Evolutionary conservation across 2,888 invertebrate species (phyloP), one percentile per base, ranked within the genome.

Genomic region (Epinotia brunnichana): DNA sequence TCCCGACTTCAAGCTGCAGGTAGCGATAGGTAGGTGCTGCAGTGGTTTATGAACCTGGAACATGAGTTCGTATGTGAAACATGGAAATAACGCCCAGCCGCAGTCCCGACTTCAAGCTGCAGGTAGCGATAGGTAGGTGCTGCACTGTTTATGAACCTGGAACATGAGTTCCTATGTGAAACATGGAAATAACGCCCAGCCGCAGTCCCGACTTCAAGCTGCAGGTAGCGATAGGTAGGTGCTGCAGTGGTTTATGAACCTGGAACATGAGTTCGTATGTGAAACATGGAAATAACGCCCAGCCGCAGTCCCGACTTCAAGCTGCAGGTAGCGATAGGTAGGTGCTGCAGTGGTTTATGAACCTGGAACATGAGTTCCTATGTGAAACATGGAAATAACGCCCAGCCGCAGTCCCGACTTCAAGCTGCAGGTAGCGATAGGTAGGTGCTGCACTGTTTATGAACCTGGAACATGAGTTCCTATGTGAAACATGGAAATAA

Each of bases 81-180:
- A 29, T 7, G 21, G 21, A 24, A 24, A 24, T 24, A 24, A 24
- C 21, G 21, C 21, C 21, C 21, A 24, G 21, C 21, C 21, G 1
- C 21, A 24, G 21, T 2, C 21, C 1, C 21, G 21, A 24, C 21
- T 24, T 24, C 21, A 24, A 24, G 21, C 21, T 1, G 21, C 21
- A 24, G n/a, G n/a, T n/a, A n/a, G n/a, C n/a, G n/a, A n/a, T n/a
- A 97, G 90, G 82, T 95, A 94, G 77, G 93, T 93, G 77, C 93
- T 91, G 83, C 95, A 95, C 79, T 95, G 94, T 88, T 86, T 5
- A 96, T 88, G 82, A 96, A 97, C 72, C 94, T 94, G 80, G 77
- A 87, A 76, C n/a, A 15, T 1, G 60, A 35, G 5, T 29, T 29
- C 29, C 9, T 35, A 9, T 35, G 9, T 35, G 9, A 35, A 35